Conservation (phyloP, 2,797 vertebrate genomes). For the Malacoraja senta region DNA sequence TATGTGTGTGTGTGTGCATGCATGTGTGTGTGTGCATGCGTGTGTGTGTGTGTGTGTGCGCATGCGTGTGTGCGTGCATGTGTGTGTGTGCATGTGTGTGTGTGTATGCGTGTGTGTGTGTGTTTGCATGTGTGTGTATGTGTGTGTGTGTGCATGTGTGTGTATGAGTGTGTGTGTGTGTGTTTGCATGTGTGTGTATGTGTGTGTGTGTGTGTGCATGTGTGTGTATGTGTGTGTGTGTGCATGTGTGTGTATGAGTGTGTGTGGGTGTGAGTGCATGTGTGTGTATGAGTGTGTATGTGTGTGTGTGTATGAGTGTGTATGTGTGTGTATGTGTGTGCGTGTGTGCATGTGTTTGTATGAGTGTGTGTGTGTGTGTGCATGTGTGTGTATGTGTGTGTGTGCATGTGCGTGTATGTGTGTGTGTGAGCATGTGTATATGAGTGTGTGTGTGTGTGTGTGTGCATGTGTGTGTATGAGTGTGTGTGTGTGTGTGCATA, state of each 20-base stretch:
- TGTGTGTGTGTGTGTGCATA: background rate
- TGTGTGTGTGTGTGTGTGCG: background rate
- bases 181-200: conserved; percentile 34
- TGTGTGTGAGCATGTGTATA: background rate
- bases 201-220: conserved; percentile 8
- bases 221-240: background rate
- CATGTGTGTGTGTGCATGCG: background rate
- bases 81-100: background rate
- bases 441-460: background rate
- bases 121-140: background rate
- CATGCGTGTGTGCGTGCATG: background rate
- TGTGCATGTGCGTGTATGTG: background rate
- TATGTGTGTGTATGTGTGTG: background rate
- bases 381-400: background rate
- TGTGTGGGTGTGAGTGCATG: background rate
- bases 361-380: background rate
- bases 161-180: conserved; percentile 37
- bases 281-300: conserved; percentile 30
- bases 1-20: background rate
- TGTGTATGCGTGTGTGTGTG: background rate
- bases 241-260: background rate
- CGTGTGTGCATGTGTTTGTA: background rate
- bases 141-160: background rate
- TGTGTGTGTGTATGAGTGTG: conserved; percentile 35
- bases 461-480: background rate